Base-by-base conservation (phyloP, 2,113 vertebrate species). In the Tretioscincus oriximinensis region DNA sequence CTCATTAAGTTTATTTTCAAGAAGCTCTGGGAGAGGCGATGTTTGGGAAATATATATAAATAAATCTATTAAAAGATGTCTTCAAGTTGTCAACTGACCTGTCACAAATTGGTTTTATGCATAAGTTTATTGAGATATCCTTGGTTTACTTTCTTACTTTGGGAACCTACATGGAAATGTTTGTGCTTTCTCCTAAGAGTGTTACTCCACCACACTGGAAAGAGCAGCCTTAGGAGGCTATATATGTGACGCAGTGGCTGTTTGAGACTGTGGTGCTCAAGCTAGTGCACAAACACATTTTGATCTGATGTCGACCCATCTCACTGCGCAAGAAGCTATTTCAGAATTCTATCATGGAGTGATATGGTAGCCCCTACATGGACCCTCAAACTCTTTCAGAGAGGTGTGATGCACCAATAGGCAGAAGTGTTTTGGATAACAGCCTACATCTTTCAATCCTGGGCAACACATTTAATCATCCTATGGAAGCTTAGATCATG, bases 381-480 rank as follows among this genome's bases (percentile, higher is more conserved):
- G 9, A 51, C 49, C 49, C 49, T 51, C 49, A 51, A 51, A 9
- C 8, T 14, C 12, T 14, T 51, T 51, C 49, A 11, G 49, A 51
- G 49, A 5, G 49, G 49, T 9, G 49, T 51, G 49, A 51, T 51
- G 47, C 10, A 10, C 47, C 6, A 10, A 51, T 14, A 51, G 8
- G 12, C 49, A 9, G 12, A 51, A 11, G 49, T 3, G 49, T 9
- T 51, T 51, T 51, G 49, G 12, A 14, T 49, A 8, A 51, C 12
- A 51, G 49, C 4, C 49, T 51, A 9, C 12, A 74, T 64, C 54
- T n/a, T 75, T 74, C 78, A 79, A 84, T 79, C 71, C 41, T 21
- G 2, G 28, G 21, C 35, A 51, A 76, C 71, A 5, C 1, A 1
- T 54, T 80, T 70, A 76, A 18, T 54, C 64, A 29, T 29, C 77